Evolutionary conservation across 1,140 invertebrate species (phyloP), one percentile per base, ranked within the genome.

Genomic region (Rhagoletis pomonella): DNA sequence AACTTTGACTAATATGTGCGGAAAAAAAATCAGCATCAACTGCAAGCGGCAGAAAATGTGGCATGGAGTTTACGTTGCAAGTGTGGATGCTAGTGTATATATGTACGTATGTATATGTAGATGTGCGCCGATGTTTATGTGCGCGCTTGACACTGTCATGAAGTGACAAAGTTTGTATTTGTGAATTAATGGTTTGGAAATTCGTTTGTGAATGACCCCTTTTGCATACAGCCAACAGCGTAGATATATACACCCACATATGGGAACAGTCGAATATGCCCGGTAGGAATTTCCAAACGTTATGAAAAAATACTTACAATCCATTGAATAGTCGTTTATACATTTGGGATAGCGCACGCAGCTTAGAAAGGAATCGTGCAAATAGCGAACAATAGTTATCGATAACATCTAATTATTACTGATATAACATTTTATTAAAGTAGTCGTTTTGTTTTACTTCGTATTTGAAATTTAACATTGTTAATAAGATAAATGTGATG

Each of bases 161-260:
- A 81, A 81, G 73, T 81, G 73, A 81, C 50, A 81, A 81, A 81
- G 73, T 81, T 81, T 81, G 73, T 81, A 81, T 81, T 81, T 81
- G 73, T 81, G 73, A 81, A 81, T 81, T 81, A 81, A 81, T 81
- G 73, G 73, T 81, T 81, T 55, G 73, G 73, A 81, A 81, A 81
- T 81, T 58, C 47, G 73, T 81, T 81, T 81, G 73, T 81, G 73
- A 81, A 81, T 81, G 73, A 81, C 73, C 73, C 73, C 73, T 81
- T 81, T 81, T 81, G 47, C 73, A 58, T 81, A 55, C 73, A 81
- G 14, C 19, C 29, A 29, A 42, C 17, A 55, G 12, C 14, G 42
- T 17, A 47, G 17, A 19, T 9, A 58, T n/a, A n/a, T 10, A 12
- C 7, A 9, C 17, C 19, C 7, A 9, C 17, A 55, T 81, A 29